Percentiles rank a stretch among this genome's conserved stretches.
phyloP scores from a whole-genome alignment of 1,140 invertebrate genomes.

The Rhizoglyphus robini region DNA sequence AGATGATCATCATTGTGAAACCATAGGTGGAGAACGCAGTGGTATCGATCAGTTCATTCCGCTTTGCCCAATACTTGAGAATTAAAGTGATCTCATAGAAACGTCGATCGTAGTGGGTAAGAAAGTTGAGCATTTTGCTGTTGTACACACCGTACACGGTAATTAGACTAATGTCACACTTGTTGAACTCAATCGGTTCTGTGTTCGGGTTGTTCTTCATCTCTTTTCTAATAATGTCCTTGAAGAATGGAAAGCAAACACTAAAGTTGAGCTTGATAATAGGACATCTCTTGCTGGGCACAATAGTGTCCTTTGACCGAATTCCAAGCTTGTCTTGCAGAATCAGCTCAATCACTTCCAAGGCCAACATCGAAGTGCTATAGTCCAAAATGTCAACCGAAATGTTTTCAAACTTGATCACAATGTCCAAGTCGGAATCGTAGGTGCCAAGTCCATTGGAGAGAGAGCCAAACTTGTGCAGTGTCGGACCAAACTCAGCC shows the following conservation, averaged over 20 bases:
- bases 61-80: constrained; percentile 7
- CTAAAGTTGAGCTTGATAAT: constrained; percentile 11
- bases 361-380: constrained; percentile 9
- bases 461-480: background rate
- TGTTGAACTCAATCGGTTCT: background rate
- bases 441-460: constrained; percentile 4
- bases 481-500: background rate
- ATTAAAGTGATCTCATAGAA: constrained; percentile 4
- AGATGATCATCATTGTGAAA: constrained; percentile 18
- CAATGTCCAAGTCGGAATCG: background rate
- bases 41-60: constrained; percentile 3
- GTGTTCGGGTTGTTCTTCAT: background rate
- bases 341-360: constrained; percentile 8
- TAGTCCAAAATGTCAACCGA: background rate
- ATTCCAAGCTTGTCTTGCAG: background rate
- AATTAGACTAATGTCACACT: constrained; percentile 11
- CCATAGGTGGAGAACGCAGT: constrained; percentile 7
- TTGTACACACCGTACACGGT: constrained; percentile 4
- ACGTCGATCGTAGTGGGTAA: constrained; percentile 4
- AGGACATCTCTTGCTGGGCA: background rate
- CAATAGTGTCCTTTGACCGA: background rate
- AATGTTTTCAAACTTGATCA: background rate
- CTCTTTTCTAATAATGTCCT: background rate
- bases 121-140: constrained; percentile 1
- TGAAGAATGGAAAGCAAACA: background rate